Conservation (phyloP, 2,113 vertebrate species). For the Rhinoderma darwinii region DNA sequence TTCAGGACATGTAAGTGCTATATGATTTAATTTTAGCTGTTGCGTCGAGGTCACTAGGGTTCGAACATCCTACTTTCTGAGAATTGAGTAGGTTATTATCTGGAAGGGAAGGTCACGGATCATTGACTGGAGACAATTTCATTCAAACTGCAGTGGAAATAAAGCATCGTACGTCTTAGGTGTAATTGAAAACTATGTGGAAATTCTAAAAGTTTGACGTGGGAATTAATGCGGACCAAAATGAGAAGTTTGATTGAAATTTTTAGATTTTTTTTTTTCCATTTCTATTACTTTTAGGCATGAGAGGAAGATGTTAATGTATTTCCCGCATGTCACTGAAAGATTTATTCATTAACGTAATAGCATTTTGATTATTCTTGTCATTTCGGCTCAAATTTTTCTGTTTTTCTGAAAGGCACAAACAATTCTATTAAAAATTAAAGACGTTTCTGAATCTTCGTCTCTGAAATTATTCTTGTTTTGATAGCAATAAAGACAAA, state of each 20-base stretch:
- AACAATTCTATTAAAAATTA: constrained; percentile 41
- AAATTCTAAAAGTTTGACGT: background rate
- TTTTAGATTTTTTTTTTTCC: background rate
- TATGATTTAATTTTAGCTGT: constrained; percentile 46
- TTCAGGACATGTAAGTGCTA: background rate
- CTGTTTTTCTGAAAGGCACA: background rate
- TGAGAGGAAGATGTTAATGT: background rate
- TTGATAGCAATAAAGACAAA: background rate
- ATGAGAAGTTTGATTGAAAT: background rate
- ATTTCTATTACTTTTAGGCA: background rate
- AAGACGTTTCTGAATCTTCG: background rate
- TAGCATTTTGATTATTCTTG: constrained; percentile 33
- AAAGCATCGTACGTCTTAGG: background rate
- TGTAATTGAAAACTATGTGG: constrained; percentile 5
- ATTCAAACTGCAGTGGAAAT: constrained; percentile 33
- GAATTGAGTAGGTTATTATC: constrained; percentile 50
- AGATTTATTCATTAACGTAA: constrained; percentile 7
- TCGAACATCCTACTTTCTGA: background rate
- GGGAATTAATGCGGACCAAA: background rate
- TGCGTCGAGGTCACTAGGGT: background rate
- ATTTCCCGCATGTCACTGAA: background rate
- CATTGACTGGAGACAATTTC: constrained; percentile 33
- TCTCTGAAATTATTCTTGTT: background rate
- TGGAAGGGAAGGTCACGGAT: constrained; percentile 23
- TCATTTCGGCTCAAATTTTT: background rate